A percentile compares a stretch with the other conserved stretches of the same genome.
Conservation (phyloP, 1,140 invertebrate species). For the Vanessa tameamea region DNA sequence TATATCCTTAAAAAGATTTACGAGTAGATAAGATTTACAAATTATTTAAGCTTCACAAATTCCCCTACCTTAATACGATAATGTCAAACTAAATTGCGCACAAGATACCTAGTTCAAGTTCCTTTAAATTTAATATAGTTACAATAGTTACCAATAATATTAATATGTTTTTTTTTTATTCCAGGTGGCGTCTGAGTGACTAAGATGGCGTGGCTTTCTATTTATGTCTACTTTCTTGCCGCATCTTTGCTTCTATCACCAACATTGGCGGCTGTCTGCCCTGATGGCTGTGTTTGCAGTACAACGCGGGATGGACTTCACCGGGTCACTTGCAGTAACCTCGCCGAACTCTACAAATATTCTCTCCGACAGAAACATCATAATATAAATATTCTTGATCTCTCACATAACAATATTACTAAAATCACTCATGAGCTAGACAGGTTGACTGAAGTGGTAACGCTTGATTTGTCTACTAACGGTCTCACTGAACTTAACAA, state of each 20-base stretch:
- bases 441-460: slow-evolving; percentile 80
- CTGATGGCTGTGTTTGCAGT: slow-evolving; percentile 66
- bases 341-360: slow-evolving; percentile 72
- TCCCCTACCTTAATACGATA: too few relatives aligned
- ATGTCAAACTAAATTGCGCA: too few relatives aligned
- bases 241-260: slow-evolving; percentile 58
- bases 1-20: too few relatives aligned
- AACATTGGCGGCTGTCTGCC: slow-evolving; percentile 61
- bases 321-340: slow-evolving; percentile 69
- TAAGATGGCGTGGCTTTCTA: slow-evolving; percentile 62
- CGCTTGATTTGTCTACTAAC: slow-evolving; percentile 82
- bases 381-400: slow-evolving; percentile 81
- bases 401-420: slow-evolving; percentile 82
- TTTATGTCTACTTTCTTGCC: slow-evolving; percentile 54
- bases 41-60: too few relatives aligned
- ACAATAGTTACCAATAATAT: too few relatives aligned
- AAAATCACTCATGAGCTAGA: slow-evolving; percentile 80
- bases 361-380: slow-evolving; percentile 76
- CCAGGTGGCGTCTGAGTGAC: slow-evolving; percentile 59
- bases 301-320: slow-evolving; percentile 73
- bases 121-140: too few relatives aligned
- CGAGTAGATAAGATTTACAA: too few relatives aligned
- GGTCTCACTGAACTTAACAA: slow-evolving; percentile 80
- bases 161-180: slow-evolving; percentile 43
- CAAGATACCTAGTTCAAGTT: too few relatives aligned